Base-by-base conservation (phyloP, 2,113 vertebrate genomes). In the Macaca mulatta region DNA sequence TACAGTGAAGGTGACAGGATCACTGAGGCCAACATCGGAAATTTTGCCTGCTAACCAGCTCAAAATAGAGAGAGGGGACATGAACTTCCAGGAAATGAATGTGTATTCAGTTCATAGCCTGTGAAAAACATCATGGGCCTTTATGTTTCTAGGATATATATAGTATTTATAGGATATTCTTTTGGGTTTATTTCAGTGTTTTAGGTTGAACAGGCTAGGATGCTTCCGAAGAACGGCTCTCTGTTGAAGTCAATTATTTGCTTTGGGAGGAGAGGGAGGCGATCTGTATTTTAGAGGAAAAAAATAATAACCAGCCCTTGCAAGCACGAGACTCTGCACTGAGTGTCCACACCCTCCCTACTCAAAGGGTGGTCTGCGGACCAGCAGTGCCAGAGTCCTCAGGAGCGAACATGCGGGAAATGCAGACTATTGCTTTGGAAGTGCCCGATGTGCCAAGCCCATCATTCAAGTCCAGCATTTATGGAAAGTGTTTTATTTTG, bases 121-220 rank as follows among this genome's bases (percentile, higher is more conserved):
- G 0, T 72, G 81, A 77, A 85, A 85, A 75, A 40, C 57, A 80
- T 61, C 43, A 77, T 6, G 30, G 45, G 3, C 40, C 74, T 92
- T 55, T 55, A 72, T 94, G 70, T 92, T 84, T 75, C 38, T 22
- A 69, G 94, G 79, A 55, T 67, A 48, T 50, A 55, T 20, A 55
- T 20, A 55, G 78, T 92, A 81, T 92, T 84, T 75, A 50, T 17
- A 69, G 94, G 75, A 55, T 67, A 48, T 50, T 40, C 50, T 57
- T 93, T 89, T 48, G 50, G 48, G 13, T 90, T 92, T 85, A 52
- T 86, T 72, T 93, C n/a, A 79, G 35, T 64, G 12, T 95, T 89
- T 83, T 78, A 55, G 64, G 38, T 86, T 92, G 55, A 96, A 64
- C n/a, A 35, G 90, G 22, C 67, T 94, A 45, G 70, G 52, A 57